Percentiles rank a stretch among this genome's conserved stretches.
Evolutionary conservation across 2,888 invertebrate genomes (phyloP).

Genomic region (Heliconius ismenius): DNA sequence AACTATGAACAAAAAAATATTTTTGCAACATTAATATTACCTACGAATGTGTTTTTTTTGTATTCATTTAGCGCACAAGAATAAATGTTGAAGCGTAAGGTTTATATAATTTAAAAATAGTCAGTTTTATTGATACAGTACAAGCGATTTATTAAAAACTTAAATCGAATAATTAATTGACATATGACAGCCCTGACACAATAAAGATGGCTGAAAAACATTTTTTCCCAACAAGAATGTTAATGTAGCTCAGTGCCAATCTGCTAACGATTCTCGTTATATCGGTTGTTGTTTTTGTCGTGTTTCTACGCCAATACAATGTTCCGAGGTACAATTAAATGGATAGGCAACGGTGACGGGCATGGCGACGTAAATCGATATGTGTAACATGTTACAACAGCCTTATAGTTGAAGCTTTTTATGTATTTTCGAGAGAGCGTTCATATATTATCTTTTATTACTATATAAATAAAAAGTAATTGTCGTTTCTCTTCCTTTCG

Average conservation of each 20-base stretch:
- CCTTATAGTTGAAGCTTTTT: slow-evolving; percentile 10
- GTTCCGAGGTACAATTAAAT: slow-evolving; percentile 36
- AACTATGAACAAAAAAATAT: neutral
- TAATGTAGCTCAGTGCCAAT: slow-evolving; percentile 50
- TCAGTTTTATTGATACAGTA: neutral
- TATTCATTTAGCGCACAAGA: neutral
- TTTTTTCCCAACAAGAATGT: slow-evolving; percentile 48
- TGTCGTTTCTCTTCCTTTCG: neutral
- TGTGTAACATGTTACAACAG: slow-evolving; percentile 15
- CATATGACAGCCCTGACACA: slow-evolving; percentile 41
- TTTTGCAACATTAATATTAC: neutral
- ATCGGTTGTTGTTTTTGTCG: slow-evolving; percentile 38
- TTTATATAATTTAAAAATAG: neutral
- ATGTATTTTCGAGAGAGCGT: neutral
- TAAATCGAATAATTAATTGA: slow-evolving; percentile 12
- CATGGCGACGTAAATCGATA: slow-evolving; percentile 29
- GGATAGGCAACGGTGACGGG: slow-evolving; percentile 36
- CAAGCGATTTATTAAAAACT: neutral
- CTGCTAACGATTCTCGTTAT: slow-evolving; percentile 50
- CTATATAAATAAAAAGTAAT: neutral
- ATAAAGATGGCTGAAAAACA: slow-evolving; percentile 41
- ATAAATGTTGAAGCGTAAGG: neutral
- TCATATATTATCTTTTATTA: neutral
- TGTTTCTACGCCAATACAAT: slow-evolving; percentile 40
- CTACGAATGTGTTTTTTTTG: neutral